Conservation (phyloP, 2,113 vertebrate genomes). For the Campylomormyrus numenius region DNA sequence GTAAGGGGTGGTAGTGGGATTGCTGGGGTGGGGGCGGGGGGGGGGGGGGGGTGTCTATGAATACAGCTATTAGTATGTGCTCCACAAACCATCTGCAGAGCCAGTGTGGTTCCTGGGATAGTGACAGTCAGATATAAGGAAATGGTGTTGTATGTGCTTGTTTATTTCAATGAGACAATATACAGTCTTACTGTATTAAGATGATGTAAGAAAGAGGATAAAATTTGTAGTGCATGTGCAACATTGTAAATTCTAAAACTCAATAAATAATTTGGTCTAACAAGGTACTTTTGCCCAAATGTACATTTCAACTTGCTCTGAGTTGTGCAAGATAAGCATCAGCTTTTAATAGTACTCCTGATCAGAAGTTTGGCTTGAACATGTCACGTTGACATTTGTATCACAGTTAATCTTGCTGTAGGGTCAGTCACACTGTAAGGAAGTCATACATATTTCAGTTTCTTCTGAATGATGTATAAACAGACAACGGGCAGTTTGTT, state of each 20-base stretch:
- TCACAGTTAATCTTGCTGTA: neutral
- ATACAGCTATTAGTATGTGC: slow-evolving; percentile 49
- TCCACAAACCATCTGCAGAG: slow-evolving; percentile 57
- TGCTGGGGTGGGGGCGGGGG: neutral
- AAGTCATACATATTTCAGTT: neutral
- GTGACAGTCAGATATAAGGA: neutral
- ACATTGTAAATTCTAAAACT: neutral
- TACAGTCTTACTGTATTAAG: neutral
- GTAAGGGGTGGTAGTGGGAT: too few species aligned
- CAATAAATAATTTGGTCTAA: neutral
- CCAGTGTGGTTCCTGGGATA: slow-evolving; percentile 41
- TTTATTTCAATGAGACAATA: neutral
- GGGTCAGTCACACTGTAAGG: neutral
- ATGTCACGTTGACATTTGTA: neutral
- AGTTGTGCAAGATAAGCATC: neutral
- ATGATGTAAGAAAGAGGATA: neutral
- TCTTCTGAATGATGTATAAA: neutral
- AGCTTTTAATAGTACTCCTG: neutral
- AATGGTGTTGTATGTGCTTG: neutral
- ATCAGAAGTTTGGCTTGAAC: neutral
- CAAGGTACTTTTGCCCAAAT: neutral
- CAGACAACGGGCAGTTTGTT: neutral
- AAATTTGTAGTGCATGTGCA: too few species aligned
- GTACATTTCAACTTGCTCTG: neutral
- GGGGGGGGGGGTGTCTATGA: neutral